Evolutionary conservation across 2,113 vertebrate species (phyloP).

Genomic region (Lontra canadensis): DNA sequence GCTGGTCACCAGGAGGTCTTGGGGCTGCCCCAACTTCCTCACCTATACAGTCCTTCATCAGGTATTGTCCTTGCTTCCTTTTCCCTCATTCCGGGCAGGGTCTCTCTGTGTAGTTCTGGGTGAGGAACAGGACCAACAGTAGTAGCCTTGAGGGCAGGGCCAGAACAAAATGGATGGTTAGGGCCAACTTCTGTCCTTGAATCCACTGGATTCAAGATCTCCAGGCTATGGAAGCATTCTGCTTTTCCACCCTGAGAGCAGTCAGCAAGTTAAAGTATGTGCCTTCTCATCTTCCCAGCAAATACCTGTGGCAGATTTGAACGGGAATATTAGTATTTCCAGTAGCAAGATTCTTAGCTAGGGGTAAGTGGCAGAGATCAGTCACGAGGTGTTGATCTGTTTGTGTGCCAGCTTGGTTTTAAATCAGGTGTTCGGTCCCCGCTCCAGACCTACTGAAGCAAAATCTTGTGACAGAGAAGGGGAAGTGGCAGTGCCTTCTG

Average conservation of each 20-base stretch:
- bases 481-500: neutral
- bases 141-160: neutral
- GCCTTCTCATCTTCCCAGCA: neutral
- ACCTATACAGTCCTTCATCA: constrained; percentile 83
- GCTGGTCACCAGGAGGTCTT: constrained; percentile 78
- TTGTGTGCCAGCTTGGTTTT: neutral
- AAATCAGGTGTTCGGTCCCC: neutral
- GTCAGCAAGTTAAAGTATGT: neutral
- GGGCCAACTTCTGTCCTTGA: neutral
- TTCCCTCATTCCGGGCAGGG: neutral
- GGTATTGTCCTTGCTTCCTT: constrained; percentile 82
- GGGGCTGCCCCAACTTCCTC: constrained; percentile 84
- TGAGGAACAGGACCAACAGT: neutral
- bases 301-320: neutral
- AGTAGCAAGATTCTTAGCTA: neutral
- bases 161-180: neutral
- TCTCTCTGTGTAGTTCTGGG: neutral
- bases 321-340: neutral
- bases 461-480: neutral
- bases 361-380: neutral
- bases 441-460: neutral
- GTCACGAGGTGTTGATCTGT: neutral
- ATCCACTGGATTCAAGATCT: neutral
- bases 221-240: neutral
- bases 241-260: neutral